Base-by-base conservation (phyloP, 2,113 vertebrate genomes). In the Oreochromis spilurus region DNA sequence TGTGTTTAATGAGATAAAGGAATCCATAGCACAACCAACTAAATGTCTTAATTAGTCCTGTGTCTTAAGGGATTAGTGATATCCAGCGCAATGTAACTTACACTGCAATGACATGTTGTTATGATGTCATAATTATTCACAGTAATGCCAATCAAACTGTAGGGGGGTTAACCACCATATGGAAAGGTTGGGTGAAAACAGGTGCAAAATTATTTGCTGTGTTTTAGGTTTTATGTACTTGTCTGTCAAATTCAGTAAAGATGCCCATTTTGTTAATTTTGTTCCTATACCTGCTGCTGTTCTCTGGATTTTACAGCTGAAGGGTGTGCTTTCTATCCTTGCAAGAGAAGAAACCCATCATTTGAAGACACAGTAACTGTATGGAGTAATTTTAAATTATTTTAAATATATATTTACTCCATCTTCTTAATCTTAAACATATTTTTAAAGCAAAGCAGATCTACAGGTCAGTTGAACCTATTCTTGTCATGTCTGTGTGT, bases 1-100 rank as follows among this genome's bases (percentile, higher is more conserved):
- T 86, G 65, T 84, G 24, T 82, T 91, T 88, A 89, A 91, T 89
- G 70, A 77, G 84, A 93, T 90, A 57, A 86, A 86, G 24, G 12
- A 81, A 81, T 88, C 75, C 55, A 38, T 53, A 70, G 54, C 19
- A 40, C 53, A 50, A 31, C n/a, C 17, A 85, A 82, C 57, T 84
- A 87, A 88, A 90, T 72, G 78, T 88, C 24, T 83, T 86, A 79
- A 94, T 93, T 89, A 87, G 77, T 43, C 7, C 11, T 6, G 9
- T 87, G 57, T 93, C 72, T 79, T 57, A 58, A 52, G 83, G 81
- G 88, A 92, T 89, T 87, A 31, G 38, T 77, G 34, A 8, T 53
- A 85, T 70, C 12, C 14, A 29, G 40, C n/a, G 29, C 38, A 29
- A 16, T 84, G 53, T 77, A 57, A 81, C 21, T 52, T 34, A 81